phyloP scores from a whole-genome alignment of 2,888 invertebrate species.

The Pilophorus perplexus region DNA sequence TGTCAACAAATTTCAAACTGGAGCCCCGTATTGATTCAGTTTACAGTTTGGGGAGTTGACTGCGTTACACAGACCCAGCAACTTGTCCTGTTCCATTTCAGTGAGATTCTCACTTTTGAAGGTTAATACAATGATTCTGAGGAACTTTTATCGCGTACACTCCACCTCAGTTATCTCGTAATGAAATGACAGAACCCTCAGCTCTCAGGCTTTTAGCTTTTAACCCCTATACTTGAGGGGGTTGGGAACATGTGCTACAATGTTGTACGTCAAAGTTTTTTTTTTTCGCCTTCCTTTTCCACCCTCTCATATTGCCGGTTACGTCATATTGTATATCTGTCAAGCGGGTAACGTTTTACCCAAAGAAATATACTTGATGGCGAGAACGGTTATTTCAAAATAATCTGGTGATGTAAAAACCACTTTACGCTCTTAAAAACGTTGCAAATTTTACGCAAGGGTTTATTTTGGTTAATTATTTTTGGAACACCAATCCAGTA shows the following conservation, averaged over 20 bases:
- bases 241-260: conserved; percentile 34
- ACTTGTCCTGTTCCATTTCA: neutral
- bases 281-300: neutral
- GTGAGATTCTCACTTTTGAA: neutral
- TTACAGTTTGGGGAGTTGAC: neutral
- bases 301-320: conserved; percentile 11
- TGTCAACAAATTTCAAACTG: neutral
- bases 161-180: conserved; percentile 22
- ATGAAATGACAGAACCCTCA: conserved; percentile 32
- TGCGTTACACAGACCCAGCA: neutral
- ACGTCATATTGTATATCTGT: conserved; percentile 30
- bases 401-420: too few relatives aligned
- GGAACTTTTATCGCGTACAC: conserved; percentile 4
- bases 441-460: too few relatives aligned
- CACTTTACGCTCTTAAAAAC: too few relatives aligned
- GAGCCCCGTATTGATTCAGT: neutral
- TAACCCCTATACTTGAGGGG: conserved; percentile 28
- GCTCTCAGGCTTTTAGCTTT: conserved; percentile 31
- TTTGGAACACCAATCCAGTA: too few relatives aligned
- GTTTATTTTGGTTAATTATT: too few relatives aligned
- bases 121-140: neutral
- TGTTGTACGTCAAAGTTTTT: conserved; percentile 27
- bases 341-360: too few relatives aligned
- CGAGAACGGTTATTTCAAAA: neutral
- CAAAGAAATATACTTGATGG: too few relatives aligned